A percentile compares a stretch with the other conserved stretches of the same genome.
Conservation (phyloP, 2,113 vertebrate genomes). For the Recurvirostra avosetta region DNA sequence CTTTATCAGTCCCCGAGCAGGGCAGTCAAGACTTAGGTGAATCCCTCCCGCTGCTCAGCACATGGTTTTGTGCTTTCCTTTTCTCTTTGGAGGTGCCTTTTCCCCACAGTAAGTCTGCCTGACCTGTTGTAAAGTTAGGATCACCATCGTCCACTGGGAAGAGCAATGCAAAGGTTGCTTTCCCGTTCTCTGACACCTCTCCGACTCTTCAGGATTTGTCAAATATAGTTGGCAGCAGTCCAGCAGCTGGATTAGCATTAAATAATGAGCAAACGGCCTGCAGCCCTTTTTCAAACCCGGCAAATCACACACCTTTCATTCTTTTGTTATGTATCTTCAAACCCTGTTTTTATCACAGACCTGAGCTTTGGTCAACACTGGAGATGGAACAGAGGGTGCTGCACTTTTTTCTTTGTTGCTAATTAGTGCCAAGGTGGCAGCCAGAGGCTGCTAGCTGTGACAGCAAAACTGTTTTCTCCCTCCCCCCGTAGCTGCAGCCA, state of each 20-base stretch:
- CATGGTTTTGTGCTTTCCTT: background rate
- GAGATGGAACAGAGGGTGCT: background rate
- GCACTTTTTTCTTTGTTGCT: background rate
- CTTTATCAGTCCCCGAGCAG: background rate
- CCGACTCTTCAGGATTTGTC: constrained; percentile 1
- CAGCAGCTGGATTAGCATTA: constrained; percentile 19
- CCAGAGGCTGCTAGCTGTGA: background rate
- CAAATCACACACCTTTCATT: background rate
- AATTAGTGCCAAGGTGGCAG: background rate
- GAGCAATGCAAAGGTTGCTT: background rate
- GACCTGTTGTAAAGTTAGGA: background rate
- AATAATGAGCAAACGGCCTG: constrained; percentile 6
- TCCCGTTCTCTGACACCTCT: background rate
- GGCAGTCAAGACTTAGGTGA: background rate
- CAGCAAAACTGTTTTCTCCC: background rate
- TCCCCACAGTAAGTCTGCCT: background rate
- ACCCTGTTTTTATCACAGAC: background rate
- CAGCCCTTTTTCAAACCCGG: background rate
- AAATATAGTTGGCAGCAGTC: background rate
- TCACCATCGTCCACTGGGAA: background rate
- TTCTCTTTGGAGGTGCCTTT: background rate
- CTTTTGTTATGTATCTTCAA: background rate
- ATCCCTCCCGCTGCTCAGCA: background rate
- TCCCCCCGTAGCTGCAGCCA: background rate
- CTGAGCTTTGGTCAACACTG: background rate